Evolutionary conservation across 1,140 invertebrate species (phyloP).

Genomic region (Manduca sexta): DNA sequence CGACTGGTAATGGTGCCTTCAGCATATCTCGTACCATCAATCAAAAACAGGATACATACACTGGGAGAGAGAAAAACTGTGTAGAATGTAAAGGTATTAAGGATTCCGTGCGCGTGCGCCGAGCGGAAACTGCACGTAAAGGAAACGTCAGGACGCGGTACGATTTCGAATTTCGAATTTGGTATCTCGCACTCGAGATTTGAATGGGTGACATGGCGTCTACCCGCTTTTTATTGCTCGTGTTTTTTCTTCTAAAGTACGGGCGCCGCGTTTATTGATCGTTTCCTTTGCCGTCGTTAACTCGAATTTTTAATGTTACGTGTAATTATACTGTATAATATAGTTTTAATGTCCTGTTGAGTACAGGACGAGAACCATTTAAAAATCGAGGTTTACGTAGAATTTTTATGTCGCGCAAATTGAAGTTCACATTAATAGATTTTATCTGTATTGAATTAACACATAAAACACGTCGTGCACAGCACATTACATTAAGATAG

Average conservation of each 20-base stretch:
- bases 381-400: too few species aligned
- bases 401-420: too few species aligned
- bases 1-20: conserved; percentile 41
- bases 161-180: conserved; percentile 70
- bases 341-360: too few species aligned
- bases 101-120: conserved; percentile 58
- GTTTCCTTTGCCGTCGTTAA: conserved; percentile 16
- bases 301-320: too few species aligned
- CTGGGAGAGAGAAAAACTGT: conserved; percentile 29
- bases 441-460: too few species aligned
- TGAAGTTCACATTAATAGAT: too few species aligned
- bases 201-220: conserved; percentile 48
- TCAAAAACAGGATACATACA: conserved; percentile 64
- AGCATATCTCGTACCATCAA: conserved; percentile 54
- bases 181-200: conserved; percentile 46
- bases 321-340: too few species aligned
- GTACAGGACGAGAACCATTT: too few species aligned
- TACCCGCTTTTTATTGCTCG: conserved; percentile 30
- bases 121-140: conserved; percentile 68
- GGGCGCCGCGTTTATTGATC: conserved; percentile 24
- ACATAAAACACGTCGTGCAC: too few species aligned
- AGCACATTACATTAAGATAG: too few species aligned
- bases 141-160: conserved; percentile 70
- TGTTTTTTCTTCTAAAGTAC: conserved; percentile 33
- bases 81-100: conserved; percentile 62